Evolutionary conservation across 2,888 invertebrate genomes (phyloP), one percentile per base, ranked within the genome.

Genomic region (Subacronicta megacephala): DNA sequence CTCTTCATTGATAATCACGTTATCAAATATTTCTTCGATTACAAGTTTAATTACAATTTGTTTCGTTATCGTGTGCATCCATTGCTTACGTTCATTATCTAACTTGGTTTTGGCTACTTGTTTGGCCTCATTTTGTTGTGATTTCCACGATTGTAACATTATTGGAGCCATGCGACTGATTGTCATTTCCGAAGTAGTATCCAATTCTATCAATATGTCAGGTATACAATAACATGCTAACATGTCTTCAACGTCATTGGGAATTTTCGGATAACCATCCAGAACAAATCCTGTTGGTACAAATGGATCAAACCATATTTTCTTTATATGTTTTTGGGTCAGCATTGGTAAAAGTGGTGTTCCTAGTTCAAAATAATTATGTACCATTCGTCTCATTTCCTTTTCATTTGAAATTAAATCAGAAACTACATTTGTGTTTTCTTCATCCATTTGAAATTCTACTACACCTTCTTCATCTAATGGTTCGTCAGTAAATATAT

Each of bases 221-320:
- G 96, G 96, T 46, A 96, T 90, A 31, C 93, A 89, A 75, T 83
- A 93, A 68, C 88, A 83, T 18, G 90, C 75, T 5, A 90, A 57
- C 92, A 96, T 95, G 35, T 93, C 89, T 63, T 95, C 90, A 3
- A 95, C 79, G 80, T 96, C 96, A 44, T 86, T 83, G 6, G 92
- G 81, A 56, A 95, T 82, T 80, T 90, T 95, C 7, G 96, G 96
- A 85, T 95, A 96, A 47, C 95, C 95, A 80, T 96, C 95, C 35
- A 96, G 79, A 36, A 96, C 88, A 77, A 96, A 90, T 5, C 96
- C 96, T 15, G 83, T 85, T 4, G 80, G 74, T 16, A 81, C 83
- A 75, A 89, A 94, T 0, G 95, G 95, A 45, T 93, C 79, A 74
- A 94, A 94, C 96, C 95, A 96, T 23, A 95, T 84, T 26, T 84